Conservation (phyloP, 2,888 invertebrate genomes). For the Liopterus haemorrhoidalis region DNA sequence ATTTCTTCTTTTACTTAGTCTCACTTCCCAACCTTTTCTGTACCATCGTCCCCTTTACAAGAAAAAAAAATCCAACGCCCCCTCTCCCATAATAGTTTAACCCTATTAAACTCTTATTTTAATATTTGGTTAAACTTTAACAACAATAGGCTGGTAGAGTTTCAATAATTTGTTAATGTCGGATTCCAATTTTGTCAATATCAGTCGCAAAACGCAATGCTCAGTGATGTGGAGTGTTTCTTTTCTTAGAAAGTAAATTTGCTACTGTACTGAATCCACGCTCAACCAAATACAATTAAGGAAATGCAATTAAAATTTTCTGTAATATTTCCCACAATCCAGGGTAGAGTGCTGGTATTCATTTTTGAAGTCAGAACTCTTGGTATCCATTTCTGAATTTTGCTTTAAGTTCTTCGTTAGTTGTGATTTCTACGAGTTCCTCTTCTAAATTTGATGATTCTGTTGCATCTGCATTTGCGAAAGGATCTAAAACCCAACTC, state of each 20-base stretch:
- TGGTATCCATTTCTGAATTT: slow-evolving; percentile 30
- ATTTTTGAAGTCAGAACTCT: slow-evolving; percentile 28
- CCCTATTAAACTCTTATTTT: too few species aligned
- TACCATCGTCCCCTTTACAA: too few species aligned
- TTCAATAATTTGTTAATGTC: too few species aligned
- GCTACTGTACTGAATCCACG: slow-evolving; percentile 6
- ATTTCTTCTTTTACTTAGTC: too few species aligned
- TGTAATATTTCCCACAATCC: slow-evolving; percentile 3
- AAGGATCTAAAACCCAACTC: slow-evolving; percentile 31
- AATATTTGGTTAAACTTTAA: too few species aligned
- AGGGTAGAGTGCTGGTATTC: slow-evolving; percentile 11
- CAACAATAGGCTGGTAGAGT: too few species aligned
- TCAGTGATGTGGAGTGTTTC: too few species aligned
- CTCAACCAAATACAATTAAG: slow-evolving; percentile 3
- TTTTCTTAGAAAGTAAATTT: slow-evolving; percentile 2
- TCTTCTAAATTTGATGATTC: slow-evolving; percentile 29
- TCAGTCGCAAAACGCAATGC: too few species aligned
- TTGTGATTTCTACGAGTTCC: slow-evolving; percentile 31
- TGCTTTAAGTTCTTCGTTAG: slow-evolving; percentile 30
- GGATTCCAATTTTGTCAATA: too few species aligned
- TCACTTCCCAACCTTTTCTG: too few species aligned
- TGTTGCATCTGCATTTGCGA: slow-evolving; percentile 32
- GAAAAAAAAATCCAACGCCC: too few species aligned
- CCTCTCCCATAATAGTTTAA: too few species aligned
- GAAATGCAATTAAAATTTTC: slow-evolving; percentile 5